Percentiles rank a stretch among this genome's conserved stretches.
Evolutionary conservation across 2,888 invertebrate genomes (phyloP).

Genomic region (Agelastica alni): DNA sequence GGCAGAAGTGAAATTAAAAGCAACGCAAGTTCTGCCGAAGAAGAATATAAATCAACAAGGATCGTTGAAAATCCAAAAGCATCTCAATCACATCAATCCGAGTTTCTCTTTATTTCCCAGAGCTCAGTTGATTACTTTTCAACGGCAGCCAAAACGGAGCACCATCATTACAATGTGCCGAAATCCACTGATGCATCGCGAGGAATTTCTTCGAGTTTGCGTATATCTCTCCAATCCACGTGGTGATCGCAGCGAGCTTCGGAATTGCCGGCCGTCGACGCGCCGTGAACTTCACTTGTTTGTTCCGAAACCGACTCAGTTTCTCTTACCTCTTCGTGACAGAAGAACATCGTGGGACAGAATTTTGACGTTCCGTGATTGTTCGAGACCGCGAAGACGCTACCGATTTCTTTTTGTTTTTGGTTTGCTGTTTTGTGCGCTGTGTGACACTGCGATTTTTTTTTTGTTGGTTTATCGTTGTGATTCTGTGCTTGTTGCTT

Average conservation of each 20-base stretch:
- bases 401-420: not conserved
- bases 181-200: conserved; percentile 31
- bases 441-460: conserved; percentile 10
- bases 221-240: conserved; percentile 36
- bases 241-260: conserved; percentile 35
- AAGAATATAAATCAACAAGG: no score
- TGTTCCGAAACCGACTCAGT: conserved; percentile 37
- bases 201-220: conserved; percentile 33
- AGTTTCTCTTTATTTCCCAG: conserved; percentile 6
- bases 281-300: conserved; percentile 28
- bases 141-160: conserved; percentile 17
- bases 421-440: not conserved
- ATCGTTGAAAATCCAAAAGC: conserved; percentile 3
- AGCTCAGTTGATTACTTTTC: conserved; percentile 20
- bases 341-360: not conserved
- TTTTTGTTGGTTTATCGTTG: not conserved
- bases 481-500: conserved; percentile 11
- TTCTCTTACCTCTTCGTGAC: conserved; percentile 31
- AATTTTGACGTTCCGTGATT: conserved; percentile 3
- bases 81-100: conserved; percentile 11
- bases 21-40: no score
- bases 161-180: conserved; percentile 33
- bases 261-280: conserved; percentile 20
- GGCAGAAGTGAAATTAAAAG: no score
- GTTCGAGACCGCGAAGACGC: conserved; percentile 2